Base-by-base conservation (phyloP, 2,888 invertebrate genomes). In the Adelphocoris suturalis region DNA sequence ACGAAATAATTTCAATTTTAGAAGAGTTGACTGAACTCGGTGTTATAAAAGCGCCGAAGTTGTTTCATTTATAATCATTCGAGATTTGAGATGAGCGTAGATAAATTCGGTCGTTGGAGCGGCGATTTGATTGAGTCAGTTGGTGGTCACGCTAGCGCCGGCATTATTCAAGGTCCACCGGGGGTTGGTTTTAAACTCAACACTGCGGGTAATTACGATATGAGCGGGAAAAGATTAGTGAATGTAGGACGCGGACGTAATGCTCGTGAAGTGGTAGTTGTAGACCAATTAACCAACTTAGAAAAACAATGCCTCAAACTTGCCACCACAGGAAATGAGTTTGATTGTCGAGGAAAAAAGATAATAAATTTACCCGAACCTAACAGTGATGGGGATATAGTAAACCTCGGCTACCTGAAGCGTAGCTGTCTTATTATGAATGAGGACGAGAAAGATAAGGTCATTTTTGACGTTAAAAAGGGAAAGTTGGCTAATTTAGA, bases 201-300 rank as follows among this genome's bases (percentile, higher is more conserved):
- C 61, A 9, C 61, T 61, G 61, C 61, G 61, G 61, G 61, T 61
- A 61, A 61, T 61, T 61, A 61, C 19, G 61, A 61, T 61, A 19
- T 61, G 19, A 9, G 61, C 9, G 19, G 61, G 9, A 61, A 61
- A 61, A 0, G 61, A 1, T 61, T 61, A 19, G 61, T 61, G 0
- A 61, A 61, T 19, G 61, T 61, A 2, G 61, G n/a, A n/a, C n/a
- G 61, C 14, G n/a, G 19, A 19, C n/a, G 61, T 1, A 16, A n/a
- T 4, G 19, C 16, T 19, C 61, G 61, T n/a, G 61, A n/a, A 19
- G 61, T n/a, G 19, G 19, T 61, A 61, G 9, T 19, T 61, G 19
- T 19, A 3, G 61, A 61, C 16, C 61, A 61, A 61, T 61, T 61
- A 61, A 61, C 9, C n/a, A 3, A 0, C n/a, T 61, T 61, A 61